These are phyloP conservation scores for Calliphora vomitoria DNA, from an alignment of 2,888 invertebrate species.

Conservation along the genomic window DNA sequence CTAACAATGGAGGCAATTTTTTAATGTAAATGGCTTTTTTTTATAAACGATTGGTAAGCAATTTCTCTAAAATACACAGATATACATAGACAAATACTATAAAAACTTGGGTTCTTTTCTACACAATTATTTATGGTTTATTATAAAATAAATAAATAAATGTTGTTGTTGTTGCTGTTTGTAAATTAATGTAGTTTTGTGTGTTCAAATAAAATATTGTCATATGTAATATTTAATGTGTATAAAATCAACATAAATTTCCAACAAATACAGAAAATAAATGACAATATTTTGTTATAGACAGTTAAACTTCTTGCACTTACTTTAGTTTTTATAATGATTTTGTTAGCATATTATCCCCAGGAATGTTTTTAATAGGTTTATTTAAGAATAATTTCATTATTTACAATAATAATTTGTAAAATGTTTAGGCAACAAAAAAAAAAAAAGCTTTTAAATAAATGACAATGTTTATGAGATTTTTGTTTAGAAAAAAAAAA, in stretches of 20 bases:
- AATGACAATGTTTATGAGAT: neutral
- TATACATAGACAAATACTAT: neutral
- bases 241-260: constrained; percentile 72
- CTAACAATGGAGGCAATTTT: constrained; percentile 59
- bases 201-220: constrained; percentile 41
- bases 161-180: constrained; percentile 31
- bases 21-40: constrained; percentile 63
- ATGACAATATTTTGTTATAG: constrained; percentile 50
- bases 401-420: neutral
- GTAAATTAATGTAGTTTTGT: constrained; percentile 37
- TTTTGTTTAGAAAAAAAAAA: neutral
- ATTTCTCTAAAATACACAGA: constrained; percentile 52
- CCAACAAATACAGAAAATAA: constrained; percentile 43
- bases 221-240: constrained; percentile 58
- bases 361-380: constrained; percentile 35
- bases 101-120: constrained; percentile 24
- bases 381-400: neutral
- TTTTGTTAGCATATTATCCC: neutral
- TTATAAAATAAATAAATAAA: constrained; percentile 44
- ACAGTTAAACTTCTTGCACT: constrained; percentile 48
- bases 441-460: constrained; percentile 58
- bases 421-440: neutral
- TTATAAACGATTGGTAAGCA: constrained; percentile 69
- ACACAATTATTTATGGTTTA: constrained; percentile 54
- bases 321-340: constrained; percentile 11